phyloP scores from a whole-genome alignment of 2,888 invertebrate species.

The Eupithecia dodoneata region DNA sequence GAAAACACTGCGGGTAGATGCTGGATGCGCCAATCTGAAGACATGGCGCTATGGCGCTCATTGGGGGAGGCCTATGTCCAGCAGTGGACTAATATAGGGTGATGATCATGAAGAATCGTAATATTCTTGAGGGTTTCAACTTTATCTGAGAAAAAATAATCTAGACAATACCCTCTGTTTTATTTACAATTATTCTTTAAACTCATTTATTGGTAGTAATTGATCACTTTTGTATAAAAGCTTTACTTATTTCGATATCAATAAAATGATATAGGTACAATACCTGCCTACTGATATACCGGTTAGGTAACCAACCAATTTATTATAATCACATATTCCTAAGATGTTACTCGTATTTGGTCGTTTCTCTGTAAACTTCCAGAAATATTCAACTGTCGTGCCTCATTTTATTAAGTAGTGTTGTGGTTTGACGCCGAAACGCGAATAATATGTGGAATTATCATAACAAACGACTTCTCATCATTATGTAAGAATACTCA shows the following conservation, averaged over 20 bases:
- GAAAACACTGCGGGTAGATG: too few species aligned
- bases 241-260: background rate
- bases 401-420: background rate
- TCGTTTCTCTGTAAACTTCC: constrained; percentile 3
- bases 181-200: too few species aligned
- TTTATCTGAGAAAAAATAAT: background rate
- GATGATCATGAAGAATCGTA: background rate
- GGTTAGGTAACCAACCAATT: background rate
- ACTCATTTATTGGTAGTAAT: background rate
- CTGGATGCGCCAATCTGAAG: too few species aligned
- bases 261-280: background rate
- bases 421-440: background rate
- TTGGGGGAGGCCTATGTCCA: too few species aligned
- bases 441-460: too few species aligned
- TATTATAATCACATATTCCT: background rate
- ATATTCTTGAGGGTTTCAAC: constrained; percentile 1
- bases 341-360: background rate
- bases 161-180: background rate
- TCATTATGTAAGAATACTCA: too few species aligned
- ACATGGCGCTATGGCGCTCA: too few species aligned
- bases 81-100: too few species aligned
- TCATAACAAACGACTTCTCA: too few species aligned
- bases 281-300: background rate
- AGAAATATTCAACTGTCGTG: constrained; percentile 2
- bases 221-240: background rate